These are phyloP conservation scores for Salminus brasiliensis DNA, from an alignment of 2,113 vertebrate genomes.

Conservation along the genomic window DNA sequence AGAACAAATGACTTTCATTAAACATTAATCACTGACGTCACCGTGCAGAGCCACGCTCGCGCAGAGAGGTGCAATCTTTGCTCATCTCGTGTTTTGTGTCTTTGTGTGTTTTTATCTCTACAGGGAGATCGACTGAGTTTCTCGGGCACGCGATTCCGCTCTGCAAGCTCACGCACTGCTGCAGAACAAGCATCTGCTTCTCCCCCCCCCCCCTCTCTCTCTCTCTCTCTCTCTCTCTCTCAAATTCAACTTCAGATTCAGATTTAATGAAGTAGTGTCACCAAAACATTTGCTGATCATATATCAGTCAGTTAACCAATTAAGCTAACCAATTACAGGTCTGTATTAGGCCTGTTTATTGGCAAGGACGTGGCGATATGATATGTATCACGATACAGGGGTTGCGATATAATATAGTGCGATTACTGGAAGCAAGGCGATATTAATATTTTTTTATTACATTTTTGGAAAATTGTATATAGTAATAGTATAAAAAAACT, in stretches of 20 bases:
- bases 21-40: conserved; percentile 53
- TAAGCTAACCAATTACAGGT: neutral
- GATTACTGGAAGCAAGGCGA: too few species aligned
- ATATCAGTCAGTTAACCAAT: too few species aligned
- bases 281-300: neutral
- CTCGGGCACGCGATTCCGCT: neutral
- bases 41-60: conserved; percentile 1
- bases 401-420: too few species aligned
- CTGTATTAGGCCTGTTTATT: neutral
- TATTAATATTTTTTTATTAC: too few species aligned
- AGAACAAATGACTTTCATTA: conserved; percentile 52
- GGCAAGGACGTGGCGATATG: too few species aligned
- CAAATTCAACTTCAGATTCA: neutral
- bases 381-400: too few species aligned
- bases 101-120: conserved; percentile 49
- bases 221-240: neutral
- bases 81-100: conserved; percentile 47
- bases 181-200: neutral
- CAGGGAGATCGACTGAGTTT: conserved; percentile 54
- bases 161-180: neutral
- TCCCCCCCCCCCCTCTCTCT: too few species aligned
- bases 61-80: conserved; percentile 37
- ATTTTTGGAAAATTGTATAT: too few species aligned
- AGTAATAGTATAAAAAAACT: too few species aligned
- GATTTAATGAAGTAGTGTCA: neutral